Evolutionary conservation across 2,888 invertebrate species (phyloP).

Genomic region (Didymodactylos carnosus): DNA sequence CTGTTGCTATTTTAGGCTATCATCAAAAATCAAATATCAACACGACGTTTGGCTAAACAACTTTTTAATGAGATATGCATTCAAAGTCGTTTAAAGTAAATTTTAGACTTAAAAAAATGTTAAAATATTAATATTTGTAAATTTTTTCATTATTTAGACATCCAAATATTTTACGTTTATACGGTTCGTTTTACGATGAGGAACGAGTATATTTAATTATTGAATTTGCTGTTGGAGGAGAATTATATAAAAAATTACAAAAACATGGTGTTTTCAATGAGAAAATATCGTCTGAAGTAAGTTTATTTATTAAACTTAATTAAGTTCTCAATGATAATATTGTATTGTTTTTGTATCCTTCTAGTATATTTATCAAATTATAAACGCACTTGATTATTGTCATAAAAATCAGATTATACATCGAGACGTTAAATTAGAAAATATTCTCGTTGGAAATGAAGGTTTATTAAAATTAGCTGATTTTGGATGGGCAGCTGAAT

Average conservation of each 20-base stretch:
- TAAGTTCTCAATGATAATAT: too few species aligned
- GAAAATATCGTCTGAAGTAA: constrained; percentile 26
- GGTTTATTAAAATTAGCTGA: constrained; percentile 9
- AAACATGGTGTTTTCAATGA: constrained; percentile 54
- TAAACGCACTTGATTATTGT: not conserved
- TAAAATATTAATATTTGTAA: not conserved
- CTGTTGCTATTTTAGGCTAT: not conserved
- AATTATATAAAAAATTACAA: constrained; percentile 58
- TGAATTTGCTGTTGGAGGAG: constrained; percentile 75
- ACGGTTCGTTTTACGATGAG: constrained; percentile 84
- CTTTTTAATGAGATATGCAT: not conserved
- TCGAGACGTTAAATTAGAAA: constrained; percentile 7
- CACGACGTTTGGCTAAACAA: not conserved
- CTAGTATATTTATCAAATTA: constrained; percentile 4
- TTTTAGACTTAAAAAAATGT: too few species aligned
- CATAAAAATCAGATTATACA: constrained; percentile 1
- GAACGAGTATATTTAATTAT: constrained; percentile 74
- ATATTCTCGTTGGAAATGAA: constrained; percentile 5
- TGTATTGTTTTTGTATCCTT: too few species aligned
- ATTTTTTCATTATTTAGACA: constrained; percentile 43
- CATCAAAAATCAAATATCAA: not conserved
- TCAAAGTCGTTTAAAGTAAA: not conserved
- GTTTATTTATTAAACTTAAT: too few species aligned
- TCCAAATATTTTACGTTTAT: constrained; percentile 73
- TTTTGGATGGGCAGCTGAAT: constrained; percentile 11